phyloP scores from a whole-genome alignment of 2,888 invertebrate species.

The Iselma pallidipennis region DNA sequence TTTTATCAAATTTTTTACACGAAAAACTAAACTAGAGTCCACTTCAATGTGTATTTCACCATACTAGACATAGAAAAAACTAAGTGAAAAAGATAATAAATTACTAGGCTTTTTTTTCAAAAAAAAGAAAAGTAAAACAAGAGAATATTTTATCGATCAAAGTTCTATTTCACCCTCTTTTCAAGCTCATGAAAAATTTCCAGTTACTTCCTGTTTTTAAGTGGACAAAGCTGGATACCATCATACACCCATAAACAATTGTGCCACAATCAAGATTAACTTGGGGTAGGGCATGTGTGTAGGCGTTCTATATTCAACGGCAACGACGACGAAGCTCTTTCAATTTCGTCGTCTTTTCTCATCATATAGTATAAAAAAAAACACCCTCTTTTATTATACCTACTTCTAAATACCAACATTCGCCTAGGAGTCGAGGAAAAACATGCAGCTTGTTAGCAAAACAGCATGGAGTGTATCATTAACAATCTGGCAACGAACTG shows the following conservation, averaged over 20 bases:
- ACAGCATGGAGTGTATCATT: too few species aligned
- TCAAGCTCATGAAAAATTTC: not conserved
- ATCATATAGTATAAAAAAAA: not conserved
- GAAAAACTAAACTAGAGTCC: not conserved
- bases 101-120: not conserved
- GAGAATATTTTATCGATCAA: not conserved
- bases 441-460: too few species aligned
- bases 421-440: too few species aligned
- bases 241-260: not conserved
- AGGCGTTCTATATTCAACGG: not conserved
- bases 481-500: too few species aligned
- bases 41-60: too few species aligned
- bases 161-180: not conserved
- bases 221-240: not conserved
- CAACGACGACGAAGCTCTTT: not conserved
- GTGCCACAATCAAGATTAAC: not conserved
- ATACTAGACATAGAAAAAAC: too few species aligned
- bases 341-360: not conserved
- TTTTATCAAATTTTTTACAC: not conserved
- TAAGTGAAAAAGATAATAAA: not conserved
- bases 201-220: not conserved
- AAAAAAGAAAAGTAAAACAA: too few species aligned
- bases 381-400: not conserved
- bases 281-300: slow-evolving; percentile 1
- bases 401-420: too few species aligned